Conservation (phyloP, 2,888 invertebrate species). For the Protonemura montana region DNA sequence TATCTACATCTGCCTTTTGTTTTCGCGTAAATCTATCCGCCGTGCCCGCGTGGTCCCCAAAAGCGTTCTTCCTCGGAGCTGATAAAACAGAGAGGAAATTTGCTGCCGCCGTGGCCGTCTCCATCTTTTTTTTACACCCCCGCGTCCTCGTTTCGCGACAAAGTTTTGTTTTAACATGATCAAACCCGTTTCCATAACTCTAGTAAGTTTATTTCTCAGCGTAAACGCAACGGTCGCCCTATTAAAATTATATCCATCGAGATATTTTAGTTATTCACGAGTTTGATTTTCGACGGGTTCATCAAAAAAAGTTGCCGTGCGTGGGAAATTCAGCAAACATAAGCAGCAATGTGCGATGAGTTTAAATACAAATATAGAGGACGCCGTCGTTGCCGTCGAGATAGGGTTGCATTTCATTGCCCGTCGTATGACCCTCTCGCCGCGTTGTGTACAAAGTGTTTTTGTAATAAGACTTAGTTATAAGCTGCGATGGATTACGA, state of each 20-base stretch:
- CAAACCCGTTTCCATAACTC: not conserved
- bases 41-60: slow-evolving; percentile 14
- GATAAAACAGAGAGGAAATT: slow-evolving; percentile 37
- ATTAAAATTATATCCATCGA: not conserved
- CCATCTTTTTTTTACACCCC: not conserved
- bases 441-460: slow-evolving; percentile 17
- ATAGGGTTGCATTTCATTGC: not conserved
- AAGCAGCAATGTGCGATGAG: not conserved
- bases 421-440: not conserved
- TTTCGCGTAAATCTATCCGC: slow-evolving; percentile 39
- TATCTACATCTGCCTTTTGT: slow-evolving; percentile 42
- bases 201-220: not conserved
- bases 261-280: not conserved
- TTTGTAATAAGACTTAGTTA: slow-evolving; percentile 19
- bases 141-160: not conserved
- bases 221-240: not conserved
- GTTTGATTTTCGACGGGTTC: not conserved
- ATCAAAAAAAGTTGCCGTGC: not conserved
- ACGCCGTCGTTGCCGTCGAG: not conserved
- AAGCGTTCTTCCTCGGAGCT: slow-evolving; percentile 25
- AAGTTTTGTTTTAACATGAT: not conserved
- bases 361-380: not conserved
- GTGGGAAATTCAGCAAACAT: not conserved
- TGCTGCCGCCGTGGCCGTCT: not conserved
- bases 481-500: slow-evolving; percentile 16